Conservation (phyloP, 2,797 vertebrate genomes). For the Cebuella pygmaea region DNA sequence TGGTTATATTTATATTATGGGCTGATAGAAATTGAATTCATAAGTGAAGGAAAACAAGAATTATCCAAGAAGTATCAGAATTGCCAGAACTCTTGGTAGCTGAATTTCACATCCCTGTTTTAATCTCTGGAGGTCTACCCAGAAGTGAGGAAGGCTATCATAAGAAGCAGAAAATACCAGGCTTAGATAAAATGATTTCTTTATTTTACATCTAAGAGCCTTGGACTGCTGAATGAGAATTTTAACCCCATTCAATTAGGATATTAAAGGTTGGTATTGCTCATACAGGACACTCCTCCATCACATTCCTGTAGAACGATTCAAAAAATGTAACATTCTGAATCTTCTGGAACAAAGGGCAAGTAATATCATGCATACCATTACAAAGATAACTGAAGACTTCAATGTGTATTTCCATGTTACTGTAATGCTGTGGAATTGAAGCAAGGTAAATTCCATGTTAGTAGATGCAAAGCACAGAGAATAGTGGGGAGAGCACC, state of each 20-base stretch:
- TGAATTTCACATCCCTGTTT: background rate
- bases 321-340: background rate
- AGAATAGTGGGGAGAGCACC: background rate
- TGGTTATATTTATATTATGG: background rate
- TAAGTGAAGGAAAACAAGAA: background rate
- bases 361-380: background rate
- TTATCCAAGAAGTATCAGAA: background rate
- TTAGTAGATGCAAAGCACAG: background rate
- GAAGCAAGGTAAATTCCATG: background rate
- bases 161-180: background rate
- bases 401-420: constrained; percentile 6
- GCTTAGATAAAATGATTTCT: background rate
- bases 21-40: background rate
- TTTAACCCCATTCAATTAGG: constrained; percentile 8
- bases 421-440: background rate
- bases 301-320: background rate
- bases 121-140: background rate
- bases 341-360: background rate
- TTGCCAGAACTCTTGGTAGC: background rate
- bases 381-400: background rate
- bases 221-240: background rate
- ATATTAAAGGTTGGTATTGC: background rate
- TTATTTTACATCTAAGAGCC: constrained; percentile 31
- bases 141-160: background rate
- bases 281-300: background rate